A percentile compares a stretch with the other conserved stretches of the same genome.
These are phyloP conservation scores for Plagiodera versicolora DNA, from an alignment of 2,888 invertebrate genomes.

Conservation along the genomic window DNA sequence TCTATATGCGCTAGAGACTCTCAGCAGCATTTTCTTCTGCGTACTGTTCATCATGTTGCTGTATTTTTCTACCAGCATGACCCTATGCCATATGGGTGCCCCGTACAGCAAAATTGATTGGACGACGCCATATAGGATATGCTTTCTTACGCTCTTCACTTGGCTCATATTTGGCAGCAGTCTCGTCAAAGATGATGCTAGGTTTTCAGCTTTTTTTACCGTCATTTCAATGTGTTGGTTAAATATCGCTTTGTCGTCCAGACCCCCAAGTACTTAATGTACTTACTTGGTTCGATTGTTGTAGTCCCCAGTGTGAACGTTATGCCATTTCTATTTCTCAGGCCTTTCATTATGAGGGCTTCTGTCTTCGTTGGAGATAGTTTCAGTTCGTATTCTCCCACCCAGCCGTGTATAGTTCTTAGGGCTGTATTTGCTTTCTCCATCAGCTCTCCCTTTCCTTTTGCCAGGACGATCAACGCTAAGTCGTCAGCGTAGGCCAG, in stretches of 20 bases:
- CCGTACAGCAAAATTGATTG: slow-evolving; percentile 19
- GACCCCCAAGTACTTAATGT: slow-evolving; percentile 12
- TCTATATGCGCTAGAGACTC: slow-evolving; percentile 18
- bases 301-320: not conserved
- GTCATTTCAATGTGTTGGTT: not conserved
- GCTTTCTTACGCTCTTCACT: not conserved
- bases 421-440: not conserved
- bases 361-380: slow-evolving; percentile 18
- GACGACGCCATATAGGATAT: slow-evolving; percentile 9
- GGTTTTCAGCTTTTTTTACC: not conserved
- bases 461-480: slow-evolving; percentile 4
- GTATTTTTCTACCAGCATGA: slow-evolving; percentile 11
- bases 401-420: slow-evolving; percentile 3
- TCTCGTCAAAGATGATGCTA: not conserved
- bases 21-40: slow-evolving; percentile 14
- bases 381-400: slow-evolving; percentile 9
- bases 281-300: not conserved
- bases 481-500: slow-evolving; percentile 1
- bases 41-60: not conserved
- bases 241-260: not conserved
- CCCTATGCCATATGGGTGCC: slow-evolving; percentile 17
- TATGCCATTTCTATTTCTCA: not conserved
- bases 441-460: not conserved
- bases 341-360: slow-evolving; percentile 15
- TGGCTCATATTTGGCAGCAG: slow-evolving; percentile 17